Conservation (phyloP, 2,113 vertebrate genomes). For the Phycodurus eques region DNA sequence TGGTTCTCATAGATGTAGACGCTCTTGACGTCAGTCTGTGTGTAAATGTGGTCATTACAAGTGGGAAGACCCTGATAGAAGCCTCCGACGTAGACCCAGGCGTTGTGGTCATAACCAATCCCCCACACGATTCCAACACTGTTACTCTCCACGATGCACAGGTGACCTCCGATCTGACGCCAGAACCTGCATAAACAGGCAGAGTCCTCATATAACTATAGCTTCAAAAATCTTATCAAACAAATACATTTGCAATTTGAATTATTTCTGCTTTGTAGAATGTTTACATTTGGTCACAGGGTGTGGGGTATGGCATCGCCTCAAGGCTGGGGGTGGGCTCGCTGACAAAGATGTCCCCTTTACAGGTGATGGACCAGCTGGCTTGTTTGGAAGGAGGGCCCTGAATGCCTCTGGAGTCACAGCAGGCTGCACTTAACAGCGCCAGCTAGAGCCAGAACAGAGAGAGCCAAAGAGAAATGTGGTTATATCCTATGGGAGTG, state of each 20-base stretch:
- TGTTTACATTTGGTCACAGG: slow-evolving; percentile 90
- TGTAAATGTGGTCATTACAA: slow-evolving; percentile 85
- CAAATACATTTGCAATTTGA: background rate
- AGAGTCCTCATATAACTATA: background rate
- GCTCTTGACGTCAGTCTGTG: slow-evolving; percentile 86
- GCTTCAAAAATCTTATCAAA: background rate
- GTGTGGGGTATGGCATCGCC: slow-evolving; percentile 72
- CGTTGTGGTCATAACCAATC: slow-evolving; percentile 86
- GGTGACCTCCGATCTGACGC: slow-evolving; percentile 92
- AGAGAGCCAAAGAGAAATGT: background rate
- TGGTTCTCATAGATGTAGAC: slow-evolving; percentile 97
- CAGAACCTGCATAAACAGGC: slow-evolving; percentile 82
- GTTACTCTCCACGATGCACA: slow-evolving; percentile 84
- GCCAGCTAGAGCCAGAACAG: slow-evolving; percentile 75
- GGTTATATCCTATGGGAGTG: background rate
- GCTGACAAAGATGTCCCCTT: slow-evolving; percentile 95
- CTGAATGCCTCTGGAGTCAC: slow-evolving; percentile 84
- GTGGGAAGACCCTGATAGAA: slow-evolving; percentile 87
- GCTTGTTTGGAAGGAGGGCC: slow-evolving; percentile 88
- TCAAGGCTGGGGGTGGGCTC: slow-evolving; percentile 85
- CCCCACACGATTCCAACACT: slow-evolving; percentile 90
- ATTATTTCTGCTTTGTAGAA: background rate
- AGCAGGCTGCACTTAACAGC: slow-evolving; percentile 86
- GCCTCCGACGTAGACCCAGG: slow-evolving; percentile 90
- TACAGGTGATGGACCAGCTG: slow-evolving; percentile 94